Conservation (phyloP, 2,888 invertebrate genomes). For the Adelognathus sp. region DNA sequence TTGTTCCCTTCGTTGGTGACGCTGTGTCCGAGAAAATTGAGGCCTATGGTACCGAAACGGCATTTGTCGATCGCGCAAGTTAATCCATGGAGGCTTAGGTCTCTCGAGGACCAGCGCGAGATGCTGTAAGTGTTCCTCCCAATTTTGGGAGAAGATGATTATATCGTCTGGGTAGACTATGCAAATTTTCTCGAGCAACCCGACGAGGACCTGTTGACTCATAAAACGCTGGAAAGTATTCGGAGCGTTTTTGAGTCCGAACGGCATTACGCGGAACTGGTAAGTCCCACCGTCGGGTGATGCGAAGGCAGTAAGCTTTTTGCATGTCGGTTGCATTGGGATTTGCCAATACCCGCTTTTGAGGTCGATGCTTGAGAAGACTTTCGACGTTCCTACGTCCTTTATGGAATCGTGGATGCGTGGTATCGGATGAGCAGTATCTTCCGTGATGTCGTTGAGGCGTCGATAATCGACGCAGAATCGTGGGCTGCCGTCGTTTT, state of each 20-base stretch:
- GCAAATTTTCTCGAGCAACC: slow-evolving; percentile 57
- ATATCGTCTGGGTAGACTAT: slow-evolving; percentile 71
- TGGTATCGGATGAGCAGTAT: slow-evolving; percentile 61
- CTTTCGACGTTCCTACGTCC: slow-evolving; percentile 62
- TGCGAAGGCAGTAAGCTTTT: slow-evolving; percentile 66
- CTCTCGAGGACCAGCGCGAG: slow-evolving; percentile 59
- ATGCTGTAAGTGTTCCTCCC: slow-evolving; percentile 60
- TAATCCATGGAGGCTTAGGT: slow-evolving; percentile 44
- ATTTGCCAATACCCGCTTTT: too few species aligned
- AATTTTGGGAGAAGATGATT: slow-evolving; percentile 60
- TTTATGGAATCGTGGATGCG: slow-evolving; percentile 60
- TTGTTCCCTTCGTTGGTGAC: slow-evolving; percentile 30
- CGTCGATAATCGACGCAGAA: slow-evolving; percentile 63
- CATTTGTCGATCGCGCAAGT: slow-evolving; percentile 52
- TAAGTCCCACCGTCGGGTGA: too few species aligned
- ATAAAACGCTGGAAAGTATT: too few species aligned
- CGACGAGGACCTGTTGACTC: slow-evolving; percentile 69
- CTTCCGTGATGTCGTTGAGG: too few species aligned
- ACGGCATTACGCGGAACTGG: too few species aligned
- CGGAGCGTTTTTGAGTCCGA: too few species aligned
- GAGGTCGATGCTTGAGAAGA: too few species aligned
- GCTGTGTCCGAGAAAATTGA: slow-evolving; percentile 51
- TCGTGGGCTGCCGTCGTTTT: slow-evolving; percentile 38
- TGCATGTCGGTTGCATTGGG: too few species aligned
- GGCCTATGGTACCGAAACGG: slow-evolving; percentile 28